Evolutionary conservation across 2,113 vertebrate species (phyloP).

Genomic region (Tychaedon coryphoeus): DNA sequence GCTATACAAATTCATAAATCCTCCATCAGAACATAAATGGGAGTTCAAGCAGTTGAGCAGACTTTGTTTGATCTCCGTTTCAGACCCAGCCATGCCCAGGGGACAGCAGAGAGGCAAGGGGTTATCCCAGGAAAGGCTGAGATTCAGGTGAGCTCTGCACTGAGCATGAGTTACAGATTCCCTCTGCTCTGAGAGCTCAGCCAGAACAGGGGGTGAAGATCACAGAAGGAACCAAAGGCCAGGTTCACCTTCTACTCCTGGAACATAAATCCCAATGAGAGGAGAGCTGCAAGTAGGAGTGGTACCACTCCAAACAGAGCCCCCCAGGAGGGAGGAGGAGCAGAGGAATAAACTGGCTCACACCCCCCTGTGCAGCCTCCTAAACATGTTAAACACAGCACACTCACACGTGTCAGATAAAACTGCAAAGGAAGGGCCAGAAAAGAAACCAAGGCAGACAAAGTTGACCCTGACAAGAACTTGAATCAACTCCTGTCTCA

Average conservation of each 20-base stretch:
- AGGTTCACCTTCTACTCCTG: background rate
- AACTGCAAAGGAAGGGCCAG: background rate
- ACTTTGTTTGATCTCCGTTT: background rate
- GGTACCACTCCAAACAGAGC: background rate
- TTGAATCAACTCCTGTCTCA: background rate
- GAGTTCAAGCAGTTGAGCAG: background rate
- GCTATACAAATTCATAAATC: background rate
- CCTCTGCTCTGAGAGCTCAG: rapidly evolving
- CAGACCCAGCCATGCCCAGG: background rate
- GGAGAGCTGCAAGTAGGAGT: background rate
- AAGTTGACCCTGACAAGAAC: background rate
- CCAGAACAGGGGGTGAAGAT: background rate
- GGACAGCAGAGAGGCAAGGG: background rate
- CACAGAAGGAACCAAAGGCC: background rate
- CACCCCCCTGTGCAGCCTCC: background rate
- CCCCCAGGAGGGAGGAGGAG: background rate
- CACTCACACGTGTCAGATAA: background rate
- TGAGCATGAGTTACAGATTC: background rate
- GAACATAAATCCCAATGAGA: background rate
- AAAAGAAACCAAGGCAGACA: background rate
- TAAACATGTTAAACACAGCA: background rate
- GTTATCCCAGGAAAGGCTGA: background rate
- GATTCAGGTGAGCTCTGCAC: background rate
- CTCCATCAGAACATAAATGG: background rate
- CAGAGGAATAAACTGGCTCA: background rate